A percentile compares a stretch with the other conserved stretches of the same genome.
Conservation (phyloP, 2,797 vertebrate species). For the Peromyscus nudipes region DNA sequence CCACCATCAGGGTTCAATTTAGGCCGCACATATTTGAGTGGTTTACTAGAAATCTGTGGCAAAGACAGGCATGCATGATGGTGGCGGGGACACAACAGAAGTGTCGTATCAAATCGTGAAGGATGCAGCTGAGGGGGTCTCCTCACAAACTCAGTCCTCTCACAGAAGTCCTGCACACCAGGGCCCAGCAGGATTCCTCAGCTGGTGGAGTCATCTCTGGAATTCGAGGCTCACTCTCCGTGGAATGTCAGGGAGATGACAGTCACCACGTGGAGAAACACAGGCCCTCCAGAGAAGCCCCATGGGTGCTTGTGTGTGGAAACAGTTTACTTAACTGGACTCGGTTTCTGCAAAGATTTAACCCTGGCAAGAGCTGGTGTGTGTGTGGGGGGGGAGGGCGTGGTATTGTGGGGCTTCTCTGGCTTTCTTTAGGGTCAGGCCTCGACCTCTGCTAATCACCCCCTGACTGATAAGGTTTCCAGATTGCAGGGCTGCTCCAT, state of each 20-base stretch:
- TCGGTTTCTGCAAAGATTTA: conserved; percentile 65
- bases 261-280: conserved; percentile 62
- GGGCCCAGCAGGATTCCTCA: conserved; percentile 56
- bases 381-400: neutral
- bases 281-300: conserved; percentile 62
- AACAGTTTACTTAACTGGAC: conserved; percentile 76
- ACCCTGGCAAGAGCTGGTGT: neutral
- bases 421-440: conserved; percentile 54
- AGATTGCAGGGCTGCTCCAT: neutral
- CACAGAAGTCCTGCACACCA: neutral
- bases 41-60: conserved; percentile 85
- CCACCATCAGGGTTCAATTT: conserved; percentile 86
- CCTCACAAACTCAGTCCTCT: conserved; percentile 75
- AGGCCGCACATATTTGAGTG: conserved; percentile 81
- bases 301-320: conserved; percentile 70
- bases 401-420: neutral
- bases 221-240: conserved; percentile 68
- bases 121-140: conserved; percentile 69
- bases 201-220: conserved; percentile 75
- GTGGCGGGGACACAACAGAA: conserved; percentile 63
- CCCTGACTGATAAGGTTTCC: conserved; percentile 60
- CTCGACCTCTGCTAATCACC: conserved; percentile 30
- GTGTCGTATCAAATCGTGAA: conserved; percentile 75
- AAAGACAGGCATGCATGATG: conserved; percentile 70
- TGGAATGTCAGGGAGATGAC: conserved; percentile 73